Conservation (phyloP, 2,888 invertebrate genomes). For the Agonopterix subpropinquella region DNA sequence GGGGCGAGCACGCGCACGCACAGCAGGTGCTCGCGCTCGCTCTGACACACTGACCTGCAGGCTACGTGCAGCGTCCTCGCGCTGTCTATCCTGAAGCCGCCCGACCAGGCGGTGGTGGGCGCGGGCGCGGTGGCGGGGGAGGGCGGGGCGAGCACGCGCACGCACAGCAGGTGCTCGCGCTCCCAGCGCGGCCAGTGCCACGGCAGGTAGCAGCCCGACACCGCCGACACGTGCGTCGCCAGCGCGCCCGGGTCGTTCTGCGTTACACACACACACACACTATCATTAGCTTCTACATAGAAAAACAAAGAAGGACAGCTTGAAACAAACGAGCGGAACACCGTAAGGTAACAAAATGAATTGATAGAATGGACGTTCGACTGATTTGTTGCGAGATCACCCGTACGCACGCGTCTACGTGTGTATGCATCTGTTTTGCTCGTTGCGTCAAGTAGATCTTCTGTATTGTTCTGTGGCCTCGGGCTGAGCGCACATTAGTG, state of each 20-base stretch:
- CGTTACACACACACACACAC: neutral
- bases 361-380: too few relatives aligned
- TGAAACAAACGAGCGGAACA: too few relatives aligned
- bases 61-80: conserved; percentile 92
- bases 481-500: too few relatives aligned
- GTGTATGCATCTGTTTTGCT: too few relatives aligned
- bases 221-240: conserved; percentile 84
- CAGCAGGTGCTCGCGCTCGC: conserved; percentile 91
- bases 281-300: neutral
- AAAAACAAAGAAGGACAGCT: too few relatives aligned
- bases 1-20: conserved; percentile 87
- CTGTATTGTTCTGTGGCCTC: too few relatives aligned
- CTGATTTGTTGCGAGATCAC: too few relatives aligned
- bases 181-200: conserved; percentile 98
- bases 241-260: conserved; percentile 81
- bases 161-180: conserved; percentile 91
- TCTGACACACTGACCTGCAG: conserved; percentile 79
- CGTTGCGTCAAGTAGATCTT: too few relatives aligned
- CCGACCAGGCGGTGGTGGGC: conserved; percentile 89
- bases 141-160: conserved; percentile 82
- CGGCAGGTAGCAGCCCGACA: conserved; percentile 92
- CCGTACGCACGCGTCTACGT: too few relatives aligned
- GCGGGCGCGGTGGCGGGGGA: conserved; percentile 77
- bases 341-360: too few relatives aligned
- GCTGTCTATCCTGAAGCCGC: conserved; percentile 75